Conservation (phyloP, 2,888 invertebrate species). For the Caenorhabditis virilis region DNA sequence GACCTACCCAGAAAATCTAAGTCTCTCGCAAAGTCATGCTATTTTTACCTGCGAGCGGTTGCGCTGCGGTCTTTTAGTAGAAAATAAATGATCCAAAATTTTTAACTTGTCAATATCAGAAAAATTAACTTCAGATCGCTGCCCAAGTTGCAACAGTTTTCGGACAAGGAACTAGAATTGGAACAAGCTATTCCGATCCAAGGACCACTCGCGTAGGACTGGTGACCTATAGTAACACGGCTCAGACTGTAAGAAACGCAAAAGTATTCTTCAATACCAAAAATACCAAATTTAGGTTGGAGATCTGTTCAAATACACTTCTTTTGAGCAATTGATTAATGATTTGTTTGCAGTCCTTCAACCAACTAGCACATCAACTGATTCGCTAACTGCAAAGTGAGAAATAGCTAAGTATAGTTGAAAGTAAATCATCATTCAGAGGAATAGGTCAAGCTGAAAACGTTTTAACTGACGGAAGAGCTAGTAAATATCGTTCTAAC, state of each 20-base stretch:
- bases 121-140: conserved; percentile 1
- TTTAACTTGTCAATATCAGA: no score
- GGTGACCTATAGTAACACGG: conserved; percentile 24
- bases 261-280: background rate
- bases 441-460: conserved; percentile 12
- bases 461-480: conserved; percentile 6
- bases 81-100: no score
- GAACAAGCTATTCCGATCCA: conserved; percentile 9
- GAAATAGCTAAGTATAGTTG: no score
- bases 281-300: conserved; percentile 1
- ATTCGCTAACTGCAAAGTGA: no score
- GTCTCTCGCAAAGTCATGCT: no score
- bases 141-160: conserved; percentile 18
- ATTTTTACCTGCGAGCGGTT: no score
- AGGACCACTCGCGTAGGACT: conserved; percentile 21
- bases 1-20: no score
- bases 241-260: no score
- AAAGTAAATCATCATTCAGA: background rate
- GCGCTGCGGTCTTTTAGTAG: no score
- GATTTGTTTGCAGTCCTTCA: conserved; percentile 4
- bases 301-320: conserved; percentile 9
- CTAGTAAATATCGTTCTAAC: conserved; percentile 4
- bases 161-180: conserved; percentile 8
- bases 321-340: conserved; percentile 13
- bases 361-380: no score